A percentile compares a stretch with the other conserved stretches of the same genome.
Conservation (phyloP, 1,140 invertebrate species). For the Uloborus diversus region DNA sequence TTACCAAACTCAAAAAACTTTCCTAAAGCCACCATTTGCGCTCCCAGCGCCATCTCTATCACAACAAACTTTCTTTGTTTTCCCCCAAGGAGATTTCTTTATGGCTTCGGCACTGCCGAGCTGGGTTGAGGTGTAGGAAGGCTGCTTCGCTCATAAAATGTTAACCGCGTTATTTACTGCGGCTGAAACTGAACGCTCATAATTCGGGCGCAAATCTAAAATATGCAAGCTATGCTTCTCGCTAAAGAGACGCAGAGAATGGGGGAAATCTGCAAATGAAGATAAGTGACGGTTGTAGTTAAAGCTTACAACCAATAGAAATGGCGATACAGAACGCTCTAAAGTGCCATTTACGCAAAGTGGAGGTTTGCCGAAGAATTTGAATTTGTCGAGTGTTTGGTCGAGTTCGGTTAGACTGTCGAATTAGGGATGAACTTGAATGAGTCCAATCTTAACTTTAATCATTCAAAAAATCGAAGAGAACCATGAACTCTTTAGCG, state of each 20-base stretch:
- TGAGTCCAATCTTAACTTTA: too few relatives aligned
- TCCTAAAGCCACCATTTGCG: too few relatives aligned
- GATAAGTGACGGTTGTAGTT: conserved; percentile 33
- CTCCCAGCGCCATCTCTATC: conserved; percentile 8
- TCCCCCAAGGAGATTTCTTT: neutral
- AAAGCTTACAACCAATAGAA: conserved; percentile 42
- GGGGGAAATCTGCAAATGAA: too few relatives aligned
- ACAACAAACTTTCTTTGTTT: neutral
- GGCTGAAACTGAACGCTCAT: conserved; percentile 22
- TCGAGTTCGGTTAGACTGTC: too few relatives aligned
- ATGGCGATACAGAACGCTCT: conserved; percentile 7
- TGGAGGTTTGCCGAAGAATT: neutral
- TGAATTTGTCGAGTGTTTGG: too few relatives aligned
- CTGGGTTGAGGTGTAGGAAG: conserved; percentile 9
- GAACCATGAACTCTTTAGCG: too few relatives aligned
- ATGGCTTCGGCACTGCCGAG: neutral
- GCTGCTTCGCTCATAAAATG: conserved; percentile 38
- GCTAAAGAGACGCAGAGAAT: neutral
- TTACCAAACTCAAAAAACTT: too few relatives aligned
- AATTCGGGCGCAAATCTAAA: conserved; percentile 17
- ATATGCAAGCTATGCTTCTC: conserved; percentile 47
- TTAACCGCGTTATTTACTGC: conserved; percentile 43
- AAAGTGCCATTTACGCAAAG: conserved; percentile 22
- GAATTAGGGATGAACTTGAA: too few relatives aligned
- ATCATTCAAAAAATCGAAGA: too few relatives aligned